phyloP scores from a whole-genome alignment of 2,797 vertebrate species.

The Triplophysa yarkandensis region DNA sequence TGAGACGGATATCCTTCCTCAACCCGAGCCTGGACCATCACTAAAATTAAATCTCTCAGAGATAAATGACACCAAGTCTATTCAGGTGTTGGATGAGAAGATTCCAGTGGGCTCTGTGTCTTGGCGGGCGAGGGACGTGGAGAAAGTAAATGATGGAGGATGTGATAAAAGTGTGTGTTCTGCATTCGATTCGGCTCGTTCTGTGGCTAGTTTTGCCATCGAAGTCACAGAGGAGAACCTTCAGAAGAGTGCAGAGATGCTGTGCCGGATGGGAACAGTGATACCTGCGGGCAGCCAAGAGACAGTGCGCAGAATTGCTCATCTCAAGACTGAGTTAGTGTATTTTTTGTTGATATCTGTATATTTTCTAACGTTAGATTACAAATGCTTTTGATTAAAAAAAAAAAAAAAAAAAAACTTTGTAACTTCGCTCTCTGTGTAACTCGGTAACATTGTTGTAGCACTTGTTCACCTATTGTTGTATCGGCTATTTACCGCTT shows the following conservation, averaged over 20 bases:
- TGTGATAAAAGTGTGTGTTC: neutral
- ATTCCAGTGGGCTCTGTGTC: slow-evolving; percentile 56
- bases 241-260: slow-evolving; percentile 64
- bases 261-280: slow-evolving; percentile 57
- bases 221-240: slow-evolving; percentile 61
- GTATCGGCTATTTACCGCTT: too few relatives aligned
- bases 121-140: slow-evolving; percentile 47
- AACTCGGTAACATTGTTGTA: too few relatives aligned
- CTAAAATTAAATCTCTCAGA: neutral
- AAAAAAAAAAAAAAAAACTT: too few relatives aligned
- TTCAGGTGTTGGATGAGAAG: slow-evolving; percentile 60
- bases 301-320: slow-evolving; percentile 63
- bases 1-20: neutral
- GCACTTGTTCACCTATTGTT: too few relatives aligned
- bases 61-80: slow-evolving; percentile 30
- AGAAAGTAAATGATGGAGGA: slow-evolving; percentile 22
- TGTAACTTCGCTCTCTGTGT: too few relatives aligned
- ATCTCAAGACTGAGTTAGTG: slow-evolving; percentile 66
- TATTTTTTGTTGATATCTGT: neutral
- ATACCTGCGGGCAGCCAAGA: slow-evolving; percentile 53
- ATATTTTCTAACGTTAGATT: neutral
- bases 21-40: neutral
- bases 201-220: slow-evolving; percentile 61
- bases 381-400: too few relatives aligned
- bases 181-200: slow-evolving; percentile 56